Evolutionary conservation across 2,888 invertebrate genomes (phyloP), one percentile per base, ranked within the genome.

Genomic region (Ophion ventricosus): DNA sequence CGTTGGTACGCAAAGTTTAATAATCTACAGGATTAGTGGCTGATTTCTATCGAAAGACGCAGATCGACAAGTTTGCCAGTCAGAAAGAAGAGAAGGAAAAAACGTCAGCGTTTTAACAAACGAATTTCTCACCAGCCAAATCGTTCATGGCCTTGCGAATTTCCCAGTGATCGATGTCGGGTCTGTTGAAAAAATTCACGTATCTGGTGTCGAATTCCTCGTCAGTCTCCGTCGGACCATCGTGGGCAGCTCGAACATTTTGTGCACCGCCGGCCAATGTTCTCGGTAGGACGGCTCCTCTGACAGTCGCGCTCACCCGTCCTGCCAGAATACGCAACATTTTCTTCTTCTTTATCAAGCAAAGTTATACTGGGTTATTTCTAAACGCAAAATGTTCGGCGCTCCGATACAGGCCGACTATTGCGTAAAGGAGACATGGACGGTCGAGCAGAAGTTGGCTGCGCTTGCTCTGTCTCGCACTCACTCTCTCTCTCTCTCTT

Each of bases 121-220:
- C 49, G 23, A 35, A 59, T 40, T 56, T 87, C 87, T 88, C 73
- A 93, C 94, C 93, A 73, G 92, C 91, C 87, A 98, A 94, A 92
- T 98, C 98, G 90, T 97, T 98, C 96, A 98, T 97, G 4, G 96
- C 98, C 93, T 98, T 97, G 83, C 99, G 96, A 89, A 98, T 95
- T 94, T 98, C 98, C 99, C 99, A 99, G 75, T 97, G 97, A 93
- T 98, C 98, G 92, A 99, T 97, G 90, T 98, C 97, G 84, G 95
- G 94, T 84, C 97, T 96, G 93, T 96, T 97, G 95, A 99, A 98
- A 94, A 95, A 98, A 63, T 95, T 95, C 92, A 96, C 97, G 93
- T 97, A 98, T 92, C 97, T 96, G 89, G 95, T 94, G 93, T 98
- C 98, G 93, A 98, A 98, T 91, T 97, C 97, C 91, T 97, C 98